phyloP scores from a whole-genome alignment of 2,888 invertebrate genomes.

The Frankliniella fusca region DNA sequence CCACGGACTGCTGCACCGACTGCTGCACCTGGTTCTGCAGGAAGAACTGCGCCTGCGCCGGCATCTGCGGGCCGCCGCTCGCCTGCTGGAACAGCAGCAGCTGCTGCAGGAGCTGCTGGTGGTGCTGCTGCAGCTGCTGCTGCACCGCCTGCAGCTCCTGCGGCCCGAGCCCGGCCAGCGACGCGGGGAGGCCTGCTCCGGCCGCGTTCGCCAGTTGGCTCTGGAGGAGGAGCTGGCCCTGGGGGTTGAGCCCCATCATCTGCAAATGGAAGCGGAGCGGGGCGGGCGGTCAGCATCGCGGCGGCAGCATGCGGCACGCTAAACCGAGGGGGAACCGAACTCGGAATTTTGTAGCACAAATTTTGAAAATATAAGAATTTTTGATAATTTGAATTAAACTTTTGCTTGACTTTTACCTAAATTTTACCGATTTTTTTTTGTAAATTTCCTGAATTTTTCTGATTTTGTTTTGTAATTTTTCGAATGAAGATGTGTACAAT shows the following conservation, averaged over 20 bases:
- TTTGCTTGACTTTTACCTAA: too few relatives aligned
- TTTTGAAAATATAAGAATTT: too few relatives aligned
- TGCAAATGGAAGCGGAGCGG: conserved; percentile 35
- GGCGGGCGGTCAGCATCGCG: too few relatives aligned
- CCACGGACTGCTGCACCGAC: conserved; percentile 73
- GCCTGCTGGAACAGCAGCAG: conserved; percentile 59
- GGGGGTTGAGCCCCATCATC: conserved; percentile 45
- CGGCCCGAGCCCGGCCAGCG: conserved; percentile 46
- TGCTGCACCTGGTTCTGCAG: conserved; percentile 66
- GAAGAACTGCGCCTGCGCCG: conserved; percentile 66
- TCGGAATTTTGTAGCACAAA: too few relatives aligned
- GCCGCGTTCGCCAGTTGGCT: conserved; percentile 46
- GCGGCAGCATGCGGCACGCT: too few relatives aligned
- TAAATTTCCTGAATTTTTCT: too few relatives aligned
- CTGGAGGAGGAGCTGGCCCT: conserved; percentile 46
- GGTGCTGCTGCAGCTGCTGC: conserved; percentile 51
- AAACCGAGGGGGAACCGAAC: too few relatives aligned
- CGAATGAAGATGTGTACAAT: too few relatives aligned
- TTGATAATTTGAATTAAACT: too few relatives aligned
- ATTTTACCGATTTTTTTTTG: too few relatives aligned
- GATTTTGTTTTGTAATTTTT: too few relatives aligned
- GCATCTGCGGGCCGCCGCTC: conserved; percentile 49
- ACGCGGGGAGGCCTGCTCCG: conserved; percentile 44
- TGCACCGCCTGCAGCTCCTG: conserved; percentile 45
- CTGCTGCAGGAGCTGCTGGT: conserved; percentile 60